Evolutionary conservation across 2,113 vertebrate species (phyloP), one percentile per base, ranked within the genome.

Genomic region (Canis aureus): DNA sequence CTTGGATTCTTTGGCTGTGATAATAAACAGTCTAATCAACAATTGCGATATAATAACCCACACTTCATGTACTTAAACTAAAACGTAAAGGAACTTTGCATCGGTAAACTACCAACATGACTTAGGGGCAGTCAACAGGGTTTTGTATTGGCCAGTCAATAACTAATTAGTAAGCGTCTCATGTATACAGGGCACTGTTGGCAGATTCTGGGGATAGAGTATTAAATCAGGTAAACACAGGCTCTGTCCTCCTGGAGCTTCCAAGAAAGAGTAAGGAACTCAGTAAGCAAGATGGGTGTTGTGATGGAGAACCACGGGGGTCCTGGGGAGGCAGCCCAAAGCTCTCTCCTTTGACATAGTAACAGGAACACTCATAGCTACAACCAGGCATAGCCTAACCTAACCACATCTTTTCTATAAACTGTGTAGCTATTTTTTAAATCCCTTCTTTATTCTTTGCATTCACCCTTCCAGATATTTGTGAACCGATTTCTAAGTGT

Each of bases 401-500:
- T 11, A 4, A 57, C 5, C 27, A 19, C 53, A 64, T 17, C 11
- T 51, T 23, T 73, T 51, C 2, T 20, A 71, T 43, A 69, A 80
- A 38, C 10, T 12, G 12, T 1, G 60, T 13, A 12, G 32, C 43
- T 12, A 27, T 17, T 19, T 23, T 53, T 49, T 57, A 27, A 17
- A 60, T 6, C 9, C 16, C n/a, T 32, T 55, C 17, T 94, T 51
- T 23, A 27, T 27, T 74, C 51, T 91, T 96, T 81, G 7, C 29
- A 19, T 4, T 9, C 16, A 27, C 25, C 83, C 38, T 79, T 60
- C 71, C 22, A 32, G 9, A 13, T 25, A 25, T 53, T 93, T 59
- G 9, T 35, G 76, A 95, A 60, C 29, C 9, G 15, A 81, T 84
- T 93, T 85, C 60, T 38, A 90, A 73, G 43, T 27, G 43, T 92